Base-by-base conservation (phyloP, 2,888 invertebrate genomes). In the Lypha dubia region DNA sequence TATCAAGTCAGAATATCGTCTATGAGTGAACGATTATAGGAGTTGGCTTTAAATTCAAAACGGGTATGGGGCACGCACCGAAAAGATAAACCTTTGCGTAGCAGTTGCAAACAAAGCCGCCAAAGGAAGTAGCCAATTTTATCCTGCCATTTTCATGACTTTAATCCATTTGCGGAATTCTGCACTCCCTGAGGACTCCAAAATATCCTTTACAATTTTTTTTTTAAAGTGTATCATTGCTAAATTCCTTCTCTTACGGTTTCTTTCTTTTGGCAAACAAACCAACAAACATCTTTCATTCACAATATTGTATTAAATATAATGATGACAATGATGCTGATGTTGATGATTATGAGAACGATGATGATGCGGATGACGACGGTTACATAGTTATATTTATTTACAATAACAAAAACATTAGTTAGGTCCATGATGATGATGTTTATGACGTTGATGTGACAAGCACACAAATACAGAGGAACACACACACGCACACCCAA, bases 401-500 rank as follows among this genome's bases (percentile, higher is more conserved):
- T 51, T 44, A 20, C 62, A 28, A 44, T 49, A n/a, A 70, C 49
- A 67, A 60, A 60, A 77, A 80, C 62, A 73, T 84, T 81, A 84
- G 79, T 84, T 77, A 68, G 73, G 84, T 80, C 56, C 81, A 77
- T 53, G 65, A 60, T 60, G 82, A 46, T 76, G 53, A 67, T 84
- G 84, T 80, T 84, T 81, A 81, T 81, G 84, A 80, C 84, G 84
- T 84, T 84, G 84, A 81, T 84, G 73, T 84, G 84, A 84, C 84
- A 81, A 63, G 77, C 67, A 80, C 62, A 70, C 74, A 81, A 62
- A 46, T 44, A 53, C 53, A 62, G 28, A 65, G 4, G 0, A 41
- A 20, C 35, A 46, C 49, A 35, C 6, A 6, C 15, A 17, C n/a
- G 17, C 35, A 58, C 13, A 58, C 13, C 11, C 38, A 38, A 3